A percentile compares a stretch with the other conserved stretches of the same genome.
phyloP scores from a whole-genome alignment of 2,888 invertebrate species.

The Hymenopus coronatus region DNA sequence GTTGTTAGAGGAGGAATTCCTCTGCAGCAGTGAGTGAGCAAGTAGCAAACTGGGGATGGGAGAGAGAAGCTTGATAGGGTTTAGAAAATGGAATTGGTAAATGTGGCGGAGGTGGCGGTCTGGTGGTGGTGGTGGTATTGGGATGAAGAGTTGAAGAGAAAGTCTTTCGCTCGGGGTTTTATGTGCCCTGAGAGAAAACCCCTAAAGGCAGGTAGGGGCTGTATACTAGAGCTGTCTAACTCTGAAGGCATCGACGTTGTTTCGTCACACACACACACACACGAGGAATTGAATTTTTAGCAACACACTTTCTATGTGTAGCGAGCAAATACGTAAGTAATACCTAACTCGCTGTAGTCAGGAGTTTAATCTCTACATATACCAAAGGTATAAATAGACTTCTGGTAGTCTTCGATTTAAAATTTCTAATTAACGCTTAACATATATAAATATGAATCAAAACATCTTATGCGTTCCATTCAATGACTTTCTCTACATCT shows the following conservation, averaged over 20 bases:
- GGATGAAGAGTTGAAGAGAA: neutral
- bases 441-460: too few species aligned
- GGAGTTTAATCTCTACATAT: too few species aligned
- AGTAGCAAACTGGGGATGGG: conserved; percentile 1
- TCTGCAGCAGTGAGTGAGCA: neutral
- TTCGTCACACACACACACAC: neutral
- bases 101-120: neutral
- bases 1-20: neutral
- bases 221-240: neutral
- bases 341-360: neutral
- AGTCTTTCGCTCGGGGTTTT: neutral
- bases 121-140: neutral
- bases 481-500: too few species aligned
- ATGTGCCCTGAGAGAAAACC: neutral
- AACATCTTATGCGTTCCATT: too few species aligned
- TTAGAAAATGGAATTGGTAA: conserved; percentile 27
- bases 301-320: neutral
- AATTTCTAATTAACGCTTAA: too few species aligned
- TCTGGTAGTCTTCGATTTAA: too few species aligned
- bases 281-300: neutral
- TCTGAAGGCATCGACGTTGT: neutral
- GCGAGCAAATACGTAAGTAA: neutral
- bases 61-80: conserved; percentile 19
- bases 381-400: too few species aligned
- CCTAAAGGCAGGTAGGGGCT: neutral